A percentile compares a stretch with the other conserved stretches of the same genome.
Conservation (phyloP, 2,888 invertebrate genomes). For the Sialis lutaria region DNA sequence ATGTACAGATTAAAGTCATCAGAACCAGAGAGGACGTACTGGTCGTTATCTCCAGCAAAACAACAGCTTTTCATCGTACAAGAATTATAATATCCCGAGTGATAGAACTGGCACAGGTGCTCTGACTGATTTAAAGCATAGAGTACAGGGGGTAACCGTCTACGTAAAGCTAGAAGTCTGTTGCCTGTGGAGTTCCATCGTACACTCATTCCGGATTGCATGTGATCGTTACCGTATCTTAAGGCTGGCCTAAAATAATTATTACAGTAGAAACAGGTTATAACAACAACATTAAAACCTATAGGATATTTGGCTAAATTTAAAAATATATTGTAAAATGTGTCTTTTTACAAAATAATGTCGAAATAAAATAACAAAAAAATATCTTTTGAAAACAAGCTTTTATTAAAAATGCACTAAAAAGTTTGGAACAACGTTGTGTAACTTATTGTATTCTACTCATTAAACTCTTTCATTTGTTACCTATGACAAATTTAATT, state of each 20-base stretch:
- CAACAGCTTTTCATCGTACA: constrained; percentile 96
- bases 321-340: no score
- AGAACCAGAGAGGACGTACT: constrained; percentile 82
- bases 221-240: constrained; percentile 42
- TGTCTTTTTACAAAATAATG: no score
- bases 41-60: constrained; percentile 79
- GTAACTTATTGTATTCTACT: no score
- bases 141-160: constrained; percentile 74
- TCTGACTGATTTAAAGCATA: constrained; percentile 50
- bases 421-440: no score
- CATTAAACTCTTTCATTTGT: no score
- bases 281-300: no score
- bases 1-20: constrained; percentile 91
- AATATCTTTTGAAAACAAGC: no score
- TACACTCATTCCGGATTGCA: constrained; percentile 73
- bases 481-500: no score
- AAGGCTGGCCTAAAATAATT: constrained; percentile 50
- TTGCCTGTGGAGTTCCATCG: constrained; percentile 70
- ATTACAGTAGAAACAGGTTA: no score
- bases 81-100: constrained; percentile 83
- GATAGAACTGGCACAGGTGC: constrained; percentile 74
- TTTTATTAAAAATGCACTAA: no score
- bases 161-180: constrained; percentile 60
- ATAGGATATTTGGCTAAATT: no score
- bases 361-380: no score